phyloP scores from a whole-genome alignment of 1,140 invertebrate genomes.

The Bombus haemorrhoidalis region DNA sequence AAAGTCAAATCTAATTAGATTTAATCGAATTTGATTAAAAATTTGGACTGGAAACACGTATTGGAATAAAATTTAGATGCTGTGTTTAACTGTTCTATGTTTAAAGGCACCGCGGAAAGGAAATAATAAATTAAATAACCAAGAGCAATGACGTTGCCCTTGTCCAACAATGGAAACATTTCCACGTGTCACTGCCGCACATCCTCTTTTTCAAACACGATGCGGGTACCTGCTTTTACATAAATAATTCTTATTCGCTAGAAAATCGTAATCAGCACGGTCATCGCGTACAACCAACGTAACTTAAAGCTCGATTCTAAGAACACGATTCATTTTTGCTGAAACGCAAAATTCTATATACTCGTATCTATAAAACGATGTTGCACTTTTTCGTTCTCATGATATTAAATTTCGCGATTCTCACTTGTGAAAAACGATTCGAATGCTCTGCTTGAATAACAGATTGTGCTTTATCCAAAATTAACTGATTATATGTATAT shows the following conservation, averaged over 20 bases:
- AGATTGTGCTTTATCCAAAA: neutral
- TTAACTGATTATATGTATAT: too few species aligned
- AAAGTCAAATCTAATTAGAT: neutral
- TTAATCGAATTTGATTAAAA: neutral
- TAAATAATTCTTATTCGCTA: conserved; percentile 15
- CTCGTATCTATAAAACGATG: neutral
- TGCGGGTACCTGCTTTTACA: conserved; percentile 23
- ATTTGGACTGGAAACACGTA: neutral
- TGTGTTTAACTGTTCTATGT: too few species aligned
- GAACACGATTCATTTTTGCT: neutral
- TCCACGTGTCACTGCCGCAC: neutral
- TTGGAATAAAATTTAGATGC: neutral
- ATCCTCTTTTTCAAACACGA: neutral
- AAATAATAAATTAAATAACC: conserved; percentile 3
- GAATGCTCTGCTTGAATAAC: neutral
- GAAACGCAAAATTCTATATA: neutral
- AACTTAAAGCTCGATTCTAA: neutral
- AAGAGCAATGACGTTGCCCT: neutral
- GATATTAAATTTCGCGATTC: neutral
- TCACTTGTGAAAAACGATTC: neutral
- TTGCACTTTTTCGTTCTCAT: neutral
- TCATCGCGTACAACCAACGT: neutral
- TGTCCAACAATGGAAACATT: neutral
- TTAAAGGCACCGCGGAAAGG: neutral
- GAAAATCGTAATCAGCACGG: conserved; percentile 2